Evolutionary conservation across 2,797 vertebrate genomes (phyloP), one percentile per base, ranked within the genome.

Genomic region (Diglossa cyanea): DNA sequence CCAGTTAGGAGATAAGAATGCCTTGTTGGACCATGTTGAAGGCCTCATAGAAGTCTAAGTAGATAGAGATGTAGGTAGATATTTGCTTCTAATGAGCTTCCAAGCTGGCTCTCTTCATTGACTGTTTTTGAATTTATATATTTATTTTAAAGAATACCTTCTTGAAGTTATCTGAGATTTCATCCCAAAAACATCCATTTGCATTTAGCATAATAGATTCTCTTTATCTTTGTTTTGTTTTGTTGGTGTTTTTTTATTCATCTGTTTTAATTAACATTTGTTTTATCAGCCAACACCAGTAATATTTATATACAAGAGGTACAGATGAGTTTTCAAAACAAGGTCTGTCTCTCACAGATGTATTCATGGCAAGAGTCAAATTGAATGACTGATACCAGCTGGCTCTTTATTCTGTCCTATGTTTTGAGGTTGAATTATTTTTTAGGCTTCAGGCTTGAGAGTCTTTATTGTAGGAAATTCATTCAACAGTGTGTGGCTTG

Each of bases 281-380:
- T 88, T 93, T 88, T 57, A 60, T n/a, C 33, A 86, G 25, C 17
- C 66, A 75, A 68, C 31, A 87, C 13, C 25, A 61, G 12, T 66
- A 86, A 54, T 77, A 79, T 93, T 93, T 86, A 68, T 63, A 83
- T 25, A 62, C 15, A 74, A 71, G 39, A 74, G 61, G 24, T 86
- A 66, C 45, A 88, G 57, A 87, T n/a, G 74, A 94, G 11, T 91
- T 93, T 33, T 94, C 31, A 85, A 84, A 92, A 82, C 65, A 92
- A 72, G 25, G 12, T 86, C 63, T 86, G 58, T 66, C 30, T 84
- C 84, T 92, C 73, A 82, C 71, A 93, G 77, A 58, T 48, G 39
- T 70, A 82, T 35, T 90, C 23, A 66, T 55, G n/a, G 28, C 30
- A 82, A 50, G 92, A 92, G 47, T 90, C 88, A 88, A 50, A 68